Evolutionary conservation across 2,113 vertebrate genomes (phyloP).

Genomic region (Tylochromis polylepis): DNA sequence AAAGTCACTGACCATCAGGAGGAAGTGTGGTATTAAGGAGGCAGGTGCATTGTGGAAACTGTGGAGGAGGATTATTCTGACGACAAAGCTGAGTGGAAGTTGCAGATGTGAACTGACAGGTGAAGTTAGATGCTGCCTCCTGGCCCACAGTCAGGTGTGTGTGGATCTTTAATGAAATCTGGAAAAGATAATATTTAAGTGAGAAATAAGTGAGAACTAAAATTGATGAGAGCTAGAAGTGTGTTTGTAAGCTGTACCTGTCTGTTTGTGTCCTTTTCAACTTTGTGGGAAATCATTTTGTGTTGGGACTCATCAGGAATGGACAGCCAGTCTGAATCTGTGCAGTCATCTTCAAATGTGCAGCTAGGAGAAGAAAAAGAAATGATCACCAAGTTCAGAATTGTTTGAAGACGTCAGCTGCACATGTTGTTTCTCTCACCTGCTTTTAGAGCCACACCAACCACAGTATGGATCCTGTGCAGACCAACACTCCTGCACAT

Average conservation of each 20-base stretch:
- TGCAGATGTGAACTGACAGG: conserved; percentile 44
- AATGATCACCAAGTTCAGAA: too few species aligned
- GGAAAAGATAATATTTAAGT: not conserved
- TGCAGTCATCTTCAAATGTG: conserved; percentile 56
- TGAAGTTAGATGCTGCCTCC: not conserved
- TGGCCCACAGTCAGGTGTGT: conserved; percentile 5
- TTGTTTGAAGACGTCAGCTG: too few species aligned
- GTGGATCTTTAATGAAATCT: conserved; percentile 45
- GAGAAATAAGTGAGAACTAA: too few species aligned
- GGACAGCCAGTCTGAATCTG: conserved; percentile 49
- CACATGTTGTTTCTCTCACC: too few species aligned
- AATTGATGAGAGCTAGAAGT: too few species aligned
- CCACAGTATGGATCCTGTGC: too few species aligned
- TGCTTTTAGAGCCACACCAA: too few species aligned
- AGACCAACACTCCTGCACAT: too few species aligned
- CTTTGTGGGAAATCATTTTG: conserved; percentile 48
- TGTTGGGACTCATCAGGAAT: conserved; percentile 41
- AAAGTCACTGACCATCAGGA: conserved; percentile 38
- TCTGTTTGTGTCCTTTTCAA: not conserved
- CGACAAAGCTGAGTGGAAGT: not conserved
- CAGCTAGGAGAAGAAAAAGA: conserved; percentile 62
- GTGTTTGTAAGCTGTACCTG: too few species aligned
- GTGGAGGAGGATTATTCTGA: fast-evolving
- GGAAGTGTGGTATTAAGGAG: conserved; percentile 1
- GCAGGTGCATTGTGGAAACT: conserved; percentile 62